Evolutionary conservation across 1,140 invertebrate genomes (phyloP), one percentile per base, ranked within the genome.

Genomic region (Tribolium castaneum): DNA sequence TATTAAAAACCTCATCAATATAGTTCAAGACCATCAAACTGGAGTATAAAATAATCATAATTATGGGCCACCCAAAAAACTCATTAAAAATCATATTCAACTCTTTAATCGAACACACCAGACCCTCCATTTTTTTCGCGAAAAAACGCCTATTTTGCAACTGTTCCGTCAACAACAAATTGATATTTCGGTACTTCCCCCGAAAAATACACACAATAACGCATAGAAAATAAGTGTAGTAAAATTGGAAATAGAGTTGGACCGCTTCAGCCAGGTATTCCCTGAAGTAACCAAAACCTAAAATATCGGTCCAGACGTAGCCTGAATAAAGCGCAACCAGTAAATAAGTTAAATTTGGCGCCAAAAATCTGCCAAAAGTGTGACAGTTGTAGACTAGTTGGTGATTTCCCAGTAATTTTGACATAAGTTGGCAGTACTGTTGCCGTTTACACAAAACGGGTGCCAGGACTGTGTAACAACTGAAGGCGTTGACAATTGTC

Each of bases 1-100:
- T 72, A n/a, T 72, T 49, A 7, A 72, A 72, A 50, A 72, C 50
- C 9, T 72, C 70, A 10, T 72, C 39, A 7, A 72, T n/a, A 10
- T 72, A 49, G n/a, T 72, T 51, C 2, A 72, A 22, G 9, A 72
- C 5, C 3, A 49, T 14, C 22, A 51, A 6, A 45, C 35, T 49
- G 2, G 70, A 49, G 34, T 22, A 49, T 14, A 72, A 16, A 12
- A 72, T 22, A 10, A 72, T 72, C 39, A 72, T 19, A 10, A 73
- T 2, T 13, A 73, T 54, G 2, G 71, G 71, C 71, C 71, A 73
- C 5, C 71, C 71, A 14, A 73, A 73, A 30, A 73, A 30, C 1
- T 54, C 25, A 14, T 66, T 66, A 13, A 66, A 66, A 12, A 14
- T 13, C 3, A 66, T 3, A 66, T 66, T 66, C 12, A 66, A 13